These are phyloP conservation scores for Phrynosoma blainvillii DNA, from an alignment of 2,113 vertebrate species.

Conservation along the genomic window DNA sequence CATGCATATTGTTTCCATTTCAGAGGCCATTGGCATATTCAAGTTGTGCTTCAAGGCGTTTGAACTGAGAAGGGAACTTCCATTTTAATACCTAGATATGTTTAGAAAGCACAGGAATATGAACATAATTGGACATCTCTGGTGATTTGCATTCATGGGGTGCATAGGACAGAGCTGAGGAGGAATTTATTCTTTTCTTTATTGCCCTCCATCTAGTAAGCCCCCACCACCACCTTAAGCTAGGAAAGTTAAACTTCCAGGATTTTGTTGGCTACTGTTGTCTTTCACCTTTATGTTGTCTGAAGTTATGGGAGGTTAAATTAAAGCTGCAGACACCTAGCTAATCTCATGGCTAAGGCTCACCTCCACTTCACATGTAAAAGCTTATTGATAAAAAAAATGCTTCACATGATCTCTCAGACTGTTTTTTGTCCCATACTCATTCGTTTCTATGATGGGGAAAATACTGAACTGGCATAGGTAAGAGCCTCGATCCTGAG, in stretches of 20 bases:
- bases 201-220: neutral
- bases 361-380: neutral
- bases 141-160: rapidly evolving
- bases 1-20: conserved; percentile 17
- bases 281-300: neutral
- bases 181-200: neutral
- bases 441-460: neutral
- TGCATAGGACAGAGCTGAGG: neutral
- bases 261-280: neutral
- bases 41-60: neutral
- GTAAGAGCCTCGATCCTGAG: neutral
- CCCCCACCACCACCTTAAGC: neutral
- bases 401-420: neutral
- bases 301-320: neutral
- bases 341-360: neutral
- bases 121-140: neutral
- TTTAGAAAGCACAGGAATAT: neutral
- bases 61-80: neutral
- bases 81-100: neutral
- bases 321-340: neutral
- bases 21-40: neutral
- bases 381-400: neutral
- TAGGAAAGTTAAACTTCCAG: neutral
- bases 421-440: neutral
- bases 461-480: neutral